A percentile compares a stretch with the other conserved stretches of the same genome.
Conservation (phyloP, 2,797 vertebrate species). For the Siniperca undulata region DNA sequence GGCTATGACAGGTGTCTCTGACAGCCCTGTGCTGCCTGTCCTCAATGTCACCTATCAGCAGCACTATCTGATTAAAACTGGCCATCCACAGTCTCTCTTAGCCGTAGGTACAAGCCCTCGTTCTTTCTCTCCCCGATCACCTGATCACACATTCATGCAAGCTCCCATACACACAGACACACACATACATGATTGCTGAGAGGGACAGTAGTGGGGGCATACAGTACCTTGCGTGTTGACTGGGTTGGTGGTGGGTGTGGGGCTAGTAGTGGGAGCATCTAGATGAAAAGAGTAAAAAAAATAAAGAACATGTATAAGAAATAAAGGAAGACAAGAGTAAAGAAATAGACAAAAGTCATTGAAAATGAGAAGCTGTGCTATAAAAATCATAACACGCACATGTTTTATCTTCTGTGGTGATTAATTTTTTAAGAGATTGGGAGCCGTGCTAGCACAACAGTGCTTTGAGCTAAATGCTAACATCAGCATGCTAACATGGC, state of each 20-base stretch:
- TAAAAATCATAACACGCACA: conserved; percentile 50
- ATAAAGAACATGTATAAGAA: conserved; percentile 89
- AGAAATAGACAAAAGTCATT: conserved; percentile 85
- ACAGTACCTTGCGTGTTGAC: conserved; percentile 95
- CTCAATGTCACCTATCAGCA: conserved; percentile 79
- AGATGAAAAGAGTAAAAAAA: conserved; percentile 95
- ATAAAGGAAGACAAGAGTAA: conserved; percentile 85
- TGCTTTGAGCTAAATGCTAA: conserved; percentile 22
- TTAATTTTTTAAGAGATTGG: background rate
- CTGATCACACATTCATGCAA: conserved; percentile 51
- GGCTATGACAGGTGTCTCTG: conserved; percentile 78
- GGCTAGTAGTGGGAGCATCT: conserved; percentile 99
- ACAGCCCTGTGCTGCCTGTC: conserved; percentile 59
- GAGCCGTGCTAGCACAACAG: background rate
- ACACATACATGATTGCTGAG: conserved; percentile 54
- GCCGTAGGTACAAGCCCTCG: conserved; percentile 56
- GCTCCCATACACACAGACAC: conserved; percentile 10
- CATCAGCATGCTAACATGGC: conserved; percentile 15
- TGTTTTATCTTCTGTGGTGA: conserved; percentile 37
- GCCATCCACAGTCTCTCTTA: conserved; percentile 64
- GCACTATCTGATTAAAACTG: conserved; percentile 81
- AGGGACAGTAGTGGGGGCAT: conserved; percentile 86
- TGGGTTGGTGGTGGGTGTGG: conserved; percentile 95
- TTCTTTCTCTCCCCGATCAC: conserved; percentile 40
- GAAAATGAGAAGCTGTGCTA: conserved; percentile 64